phyloP scores from a whole-genome alignment of 2,888 invertebrate species.

The Hemistola chrysoprasaria region DNA sequence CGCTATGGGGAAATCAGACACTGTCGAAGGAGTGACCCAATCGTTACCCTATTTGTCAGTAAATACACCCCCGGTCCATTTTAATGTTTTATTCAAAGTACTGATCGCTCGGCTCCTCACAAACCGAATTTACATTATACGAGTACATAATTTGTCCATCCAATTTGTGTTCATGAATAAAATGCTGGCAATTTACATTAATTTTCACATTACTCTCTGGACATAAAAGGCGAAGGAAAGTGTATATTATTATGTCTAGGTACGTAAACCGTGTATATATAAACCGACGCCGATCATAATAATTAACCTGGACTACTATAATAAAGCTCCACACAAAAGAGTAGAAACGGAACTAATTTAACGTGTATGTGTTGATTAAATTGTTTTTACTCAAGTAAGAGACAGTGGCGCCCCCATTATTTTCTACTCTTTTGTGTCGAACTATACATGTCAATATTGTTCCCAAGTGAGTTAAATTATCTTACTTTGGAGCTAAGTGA shows the following conservation, averaged over 20 bases:
- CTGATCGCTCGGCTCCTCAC: slow-evolving; percentile 14
- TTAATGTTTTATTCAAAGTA: slow-evolving; percentile 25
- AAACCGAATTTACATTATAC: slow-evolving; percentile 25
- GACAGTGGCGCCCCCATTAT: too few species aligned
- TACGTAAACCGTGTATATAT: too few species aligned
- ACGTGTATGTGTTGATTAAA: too few species aligned
- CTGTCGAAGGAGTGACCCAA: background rate
- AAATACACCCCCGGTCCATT: background rate
- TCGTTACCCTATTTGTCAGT: slow-evolving; percentile 8
- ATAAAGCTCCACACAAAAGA: too few species aligned
- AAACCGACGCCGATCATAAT: too few species aligned
- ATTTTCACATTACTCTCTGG: slow-evolving; percentile 20
- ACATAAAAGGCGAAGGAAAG: slow-evolving; percentile 8
- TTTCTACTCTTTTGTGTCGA: too few species aligned
- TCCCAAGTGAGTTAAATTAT: too few species aligned
- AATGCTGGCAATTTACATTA: slow-evolving; percentile 33
- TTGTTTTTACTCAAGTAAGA: too few species aligned
- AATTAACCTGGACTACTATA: too few species aligned
- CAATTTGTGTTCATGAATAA: slow-evolving; percentile 37
- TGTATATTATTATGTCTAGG: background rate
- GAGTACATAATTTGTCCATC: slow-evolving; percentile 29
- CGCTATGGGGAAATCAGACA: slow-evolving; percentile 23
- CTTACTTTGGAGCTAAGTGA: too few species aligned
- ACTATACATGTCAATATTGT: too few species aligned
- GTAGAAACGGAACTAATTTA: too few species aligned